Base-by-base conservation (phyloP, 2,113 vertebrate species). In the Charadrius vociferus region DNA sequence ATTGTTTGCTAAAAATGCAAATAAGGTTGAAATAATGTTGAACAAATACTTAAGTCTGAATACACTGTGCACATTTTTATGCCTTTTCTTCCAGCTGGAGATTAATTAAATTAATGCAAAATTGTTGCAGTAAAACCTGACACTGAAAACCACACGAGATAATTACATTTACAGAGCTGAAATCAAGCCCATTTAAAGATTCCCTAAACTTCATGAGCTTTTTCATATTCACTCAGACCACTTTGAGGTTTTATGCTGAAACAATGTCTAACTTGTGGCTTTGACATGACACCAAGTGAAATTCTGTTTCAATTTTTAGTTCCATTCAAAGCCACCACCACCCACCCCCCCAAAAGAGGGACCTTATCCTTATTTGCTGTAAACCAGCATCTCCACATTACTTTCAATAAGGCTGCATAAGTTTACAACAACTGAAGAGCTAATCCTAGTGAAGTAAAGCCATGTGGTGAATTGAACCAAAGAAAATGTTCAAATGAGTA, bases 401-500 rank as follows among this genome's bases (percentile, higher is more conserved):
- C 62, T 79, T 93, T 88, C 74, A 88, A 13, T 43, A 85, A 75
- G 41, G 17, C 58, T 87, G 32, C 10, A 1, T 61, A 73, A 86
- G 52, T 63, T 96, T 95, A 73, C 45, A 91, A 52, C 59, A 59
- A 81, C 81, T 88, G 71, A 93, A 88, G 81, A 88, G 41, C 81
- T 94, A 95, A 96, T 94, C 89, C 74, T 34, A 70, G 71, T 81
- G 81, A 94, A 95, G 74, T 70, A 88, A 97, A 97, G 81, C 81
- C 6, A 45, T 96, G 91, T 93, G 87, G 78, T 95, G 87, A 90
- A 86, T 5, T 84, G 81, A 97, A 97, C 74, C 89, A 91, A 94
- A 95, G 89, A 96, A 97, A 97, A 96, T 93, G 93, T 87, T 96
- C 74, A 86, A 97, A 91, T 93, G 74, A 96, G 90, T 93, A 85